A percentile compares a stretch with the other conserved stretches of the same genome.
phyloP scores from a whole-genome alignment of 2,888 invertebrate genomes.

The Nemotelus nigrinus region DNA sequence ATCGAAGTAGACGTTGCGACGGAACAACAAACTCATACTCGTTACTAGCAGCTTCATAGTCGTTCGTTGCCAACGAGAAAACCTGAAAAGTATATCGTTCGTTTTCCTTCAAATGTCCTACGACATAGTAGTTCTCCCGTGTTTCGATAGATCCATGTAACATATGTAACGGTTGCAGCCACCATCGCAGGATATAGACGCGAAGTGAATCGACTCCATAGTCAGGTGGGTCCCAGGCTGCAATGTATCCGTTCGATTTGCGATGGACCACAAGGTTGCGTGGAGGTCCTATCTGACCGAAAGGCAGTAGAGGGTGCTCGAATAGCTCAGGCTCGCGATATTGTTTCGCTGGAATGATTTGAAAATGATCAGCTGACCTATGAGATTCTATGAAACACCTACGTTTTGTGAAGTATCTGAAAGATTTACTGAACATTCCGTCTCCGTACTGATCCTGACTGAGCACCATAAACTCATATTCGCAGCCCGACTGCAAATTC shows the following conservation, averaged over 20 bases:
- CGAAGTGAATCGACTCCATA: conserved; percentile 69
- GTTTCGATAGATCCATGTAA: conserved; percentile 76
- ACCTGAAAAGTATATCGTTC: conserved; percentile 80
- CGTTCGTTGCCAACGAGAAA: conserved; percentile 71
- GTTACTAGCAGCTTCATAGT: conserved; percentile 72
- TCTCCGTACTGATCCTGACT: conserved; percentile 88
- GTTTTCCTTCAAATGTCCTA: conserved; percentile 78
- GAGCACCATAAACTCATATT: conserved; percentile 91
- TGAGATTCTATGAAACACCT: conserved; percentile 45
- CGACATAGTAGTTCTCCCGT: conserved; percentile 74
- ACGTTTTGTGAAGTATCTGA: conserved; percentile 78
- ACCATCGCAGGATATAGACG: conserved; percentile 77
- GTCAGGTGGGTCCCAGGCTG: conserved; percentile 78
- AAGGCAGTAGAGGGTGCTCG: conserved; percentile 52
- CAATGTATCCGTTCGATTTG: conserved; percentile 78
- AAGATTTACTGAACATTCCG: conserved; percentile 88
- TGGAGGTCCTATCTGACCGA: conserved; percentile 70
- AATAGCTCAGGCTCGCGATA: conserved; percentile 52
- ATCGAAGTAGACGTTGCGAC: conserved; percentile 75
- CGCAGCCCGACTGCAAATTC: conserved; percentile 77
- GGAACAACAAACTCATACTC: conserved; percentile 75
- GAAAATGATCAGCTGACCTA: neutral
- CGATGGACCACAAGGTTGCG: conserved; percentile 76
- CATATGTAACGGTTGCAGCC: conserved; percentile 71
- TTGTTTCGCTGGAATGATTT: conserved; percentile 48